A percentile compares a stretch with the other conserved stretches of the same genome.
phyloP scores from a whole-genome alignment of 1,140 invertebrate species.

The Phocides pigmalion region DNA sequence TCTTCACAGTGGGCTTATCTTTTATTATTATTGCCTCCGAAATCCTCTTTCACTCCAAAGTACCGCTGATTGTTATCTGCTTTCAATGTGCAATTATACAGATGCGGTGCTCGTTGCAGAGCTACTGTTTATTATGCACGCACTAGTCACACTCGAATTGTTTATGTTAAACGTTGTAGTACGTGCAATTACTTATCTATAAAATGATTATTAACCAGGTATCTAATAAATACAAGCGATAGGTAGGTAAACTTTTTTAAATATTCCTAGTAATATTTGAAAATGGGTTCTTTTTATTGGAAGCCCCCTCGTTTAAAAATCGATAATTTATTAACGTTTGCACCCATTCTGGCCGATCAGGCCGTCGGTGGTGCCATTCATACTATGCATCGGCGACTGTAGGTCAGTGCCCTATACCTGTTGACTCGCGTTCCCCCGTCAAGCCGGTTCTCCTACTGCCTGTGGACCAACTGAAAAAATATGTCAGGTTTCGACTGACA shows the following conservation, averaged over 20 bases:
- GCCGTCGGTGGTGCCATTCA: constrained; percentile 61
- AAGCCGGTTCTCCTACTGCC: constrained; percentile 66
- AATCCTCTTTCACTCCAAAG: constrained; percentile 23
- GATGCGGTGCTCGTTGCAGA: constrained; percentile 20
- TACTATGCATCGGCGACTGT: constrained; percentile 60
- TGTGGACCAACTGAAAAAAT: constrained; percentile 46
- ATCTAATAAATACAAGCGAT: too few species aligned
- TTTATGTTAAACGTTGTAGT: constrained; percentile 4
- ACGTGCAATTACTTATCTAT: constrained; percentile 9
- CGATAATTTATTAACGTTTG: constrained; percentile 35
- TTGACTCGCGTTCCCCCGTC: constrained; percentile 64
- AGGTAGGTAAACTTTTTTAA: too few species aligned
- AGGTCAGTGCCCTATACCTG: constrained; percentile 80
- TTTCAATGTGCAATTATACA: constrained; percentile 47
- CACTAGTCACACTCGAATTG: constrained; percentile 24
- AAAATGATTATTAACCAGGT: background rate
- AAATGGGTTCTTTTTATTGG: constrained; percentile 6
- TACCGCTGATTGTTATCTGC: constrained; percentile 29
- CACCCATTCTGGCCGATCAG: constrained; percentile 19
- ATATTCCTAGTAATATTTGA: too few species aligned
- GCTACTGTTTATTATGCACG: constrained; percentile 28
- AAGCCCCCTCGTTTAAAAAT: constrained; percentile 19
- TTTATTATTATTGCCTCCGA: constrained; percentile 24
- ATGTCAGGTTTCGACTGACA: constrained; percentile 42
- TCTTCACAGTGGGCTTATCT: constrained; percentile 36